Conservation (phyloP, 30 jellyfish, hydroid and myxozoan species). For the Aurelia sp. region DNA sequence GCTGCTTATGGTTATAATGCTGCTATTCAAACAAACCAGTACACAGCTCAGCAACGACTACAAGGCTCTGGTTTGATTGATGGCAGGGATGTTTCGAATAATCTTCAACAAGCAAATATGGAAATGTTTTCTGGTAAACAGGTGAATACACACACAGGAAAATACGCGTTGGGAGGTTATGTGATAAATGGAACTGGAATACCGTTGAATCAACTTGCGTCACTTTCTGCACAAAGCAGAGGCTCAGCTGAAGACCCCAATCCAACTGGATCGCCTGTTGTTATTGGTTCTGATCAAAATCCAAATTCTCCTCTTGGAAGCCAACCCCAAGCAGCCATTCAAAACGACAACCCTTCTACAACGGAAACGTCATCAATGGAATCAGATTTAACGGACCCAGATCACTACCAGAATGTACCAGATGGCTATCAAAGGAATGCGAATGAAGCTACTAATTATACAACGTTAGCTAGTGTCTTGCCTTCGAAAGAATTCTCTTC, state of each 20-base stretch:
- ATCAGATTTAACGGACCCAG: conserved; percentile 65
- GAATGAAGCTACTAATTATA: conserved; percentile 41
- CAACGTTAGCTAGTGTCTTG: conserved; percentile 52
- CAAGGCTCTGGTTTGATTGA: too few relatives aligned
- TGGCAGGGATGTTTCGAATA: not conserved
- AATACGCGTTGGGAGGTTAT: not conserved
- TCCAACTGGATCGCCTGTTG: conserved; percentile 34
- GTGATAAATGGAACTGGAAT: conserved; percentile 2
- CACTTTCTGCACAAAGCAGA: not conserved
- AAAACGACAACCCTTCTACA: not conserved
- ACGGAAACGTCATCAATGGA: conserved; percentile 28
- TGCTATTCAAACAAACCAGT: too few relatives aligned
- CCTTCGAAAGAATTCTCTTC: conserved; percentile 59
- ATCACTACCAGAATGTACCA: conserved; percentile 10
- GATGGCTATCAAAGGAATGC: conserved; percentile 9
- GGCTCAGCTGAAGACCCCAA: conserved; percentile 21
- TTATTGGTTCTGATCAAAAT: conserved; percentile 19
- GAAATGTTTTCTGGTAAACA: not conserved
- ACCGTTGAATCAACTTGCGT: conserved; percentile 12
- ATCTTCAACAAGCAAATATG: not conserved
- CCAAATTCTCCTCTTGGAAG: not conserved
- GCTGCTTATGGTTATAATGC: too few relatives aligned
- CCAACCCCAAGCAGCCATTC: not conserved
- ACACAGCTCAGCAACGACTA: too few relatives aligned
- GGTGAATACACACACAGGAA: too few relatives aligned